Evolutionary conservation across 1,140 invertebrate species (phyloP), one percentile per base, ranked within the genome.

Genomic region (Battus philenor): DNA sequence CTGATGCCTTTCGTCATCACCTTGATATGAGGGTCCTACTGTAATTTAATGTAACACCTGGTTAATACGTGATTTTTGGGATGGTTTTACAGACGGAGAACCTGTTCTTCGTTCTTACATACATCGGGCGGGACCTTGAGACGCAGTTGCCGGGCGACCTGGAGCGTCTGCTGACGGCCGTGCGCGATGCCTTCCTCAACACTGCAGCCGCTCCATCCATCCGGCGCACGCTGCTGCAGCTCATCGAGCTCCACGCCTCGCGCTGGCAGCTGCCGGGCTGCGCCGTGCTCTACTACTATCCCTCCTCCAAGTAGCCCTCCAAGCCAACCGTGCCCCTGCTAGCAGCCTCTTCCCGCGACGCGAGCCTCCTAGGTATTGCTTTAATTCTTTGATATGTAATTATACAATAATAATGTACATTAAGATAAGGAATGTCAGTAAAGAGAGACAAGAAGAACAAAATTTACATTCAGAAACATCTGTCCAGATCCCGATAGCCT

Each of bases 271-370:
- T 97, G 30, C 93, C 94, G 10, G 94, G 94, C 13, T 92, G 93
- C 3, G 94, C 95, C 1, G 93, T 96, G 18, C 90, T 95, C 33
- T 97, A 97, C 81, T 97, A 97, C 80, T 96, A 96, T 77, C 93
- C 94, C 31, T 90, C 89, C 50, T 86, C 88, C 34, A 90, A 90
- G 60, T 90, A 67, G 41, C 16, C n/a, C n/a, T n/a, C n/a, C n/a
- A n/a, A n/a, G n/a, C n/a, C n/a, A n/a, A n/a, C n/a, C n/a, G n/a
- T n/a, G n/a, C n/a, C n/a, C n/a, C n/a, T n/a, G n/a, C n/a, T n/a
- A n/a, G n/a, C n/a, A n/a, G n/a, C n/a, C n/a, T n/a, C n/a, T n/a
- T n/a, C n/a, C n/a, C n/a, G n/a, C n/a, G n/a, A n/a, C n/a, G n/a
- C n/a, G n/a, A n/a, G n/a, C n/a, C n/a, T n/a, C n/a, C n/a, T n/a